Base-by-base conservation (phyloP, 2,113 vertebrate species). In the Rostratula benghalensis region DNA sequence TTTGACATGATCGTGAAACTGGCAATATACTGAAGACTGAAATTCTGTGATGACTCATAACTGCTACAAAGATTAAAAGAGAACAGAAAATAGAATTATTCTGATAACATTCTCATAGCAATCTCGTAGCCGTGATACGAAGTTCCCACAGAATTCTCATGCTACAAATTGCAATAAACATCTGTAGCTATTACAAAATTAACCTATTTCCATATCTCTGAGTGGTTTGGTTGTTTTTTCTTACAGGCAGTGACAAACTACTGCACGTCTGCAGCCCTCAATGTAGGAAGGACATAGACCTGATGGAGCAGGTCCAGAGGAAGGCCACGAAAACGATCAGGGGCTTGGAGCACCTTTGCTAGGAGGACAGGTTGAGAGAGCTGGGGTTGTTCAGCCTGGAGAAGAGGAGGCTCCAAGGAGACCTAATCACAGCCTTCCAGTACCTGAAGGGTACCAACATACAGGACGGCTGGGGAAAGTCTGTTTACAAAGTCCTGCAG, bases 21-120 rank as follows among this genome's bases (percentile, higher is more conserved):
- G 83, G 81, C 24, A 95, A 80, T 78, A 77, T 68, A 67, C 46
- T 61, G 69, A 93, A 68, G 33, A 53, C 46, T 90, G 68, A 96
- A 92, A 87, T 94, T 46, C 53, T 73, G 35, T 63, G 74, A 77
- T 96, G 95, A 93, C 88, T 93, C 93, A 95, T 92, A 96, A 95
- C 67, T 79, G 89, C 77, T 95, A 57, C 45, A 68, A 69, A 89
- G 87, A 90, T 89, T 89, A 85, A 82, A 87, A 90, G 30, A 69
- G 75, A 93, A 90, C 18, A 87, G 64, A 89, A 95, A 81, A 81
- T 68, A 84, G 81, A 89, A 59, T 69, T 83, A 74, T 83, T 88
- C 83, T 70, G 81, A 39, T 30, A 92, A 92, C 30, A 37, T 33
- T 84, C 67, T 73, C 24, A 30, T 60, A 89, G 67, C 63, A 70